Conservation (phyloP, 2,888 invertebrate species). For the Spodoptera littoralis region DNA sequence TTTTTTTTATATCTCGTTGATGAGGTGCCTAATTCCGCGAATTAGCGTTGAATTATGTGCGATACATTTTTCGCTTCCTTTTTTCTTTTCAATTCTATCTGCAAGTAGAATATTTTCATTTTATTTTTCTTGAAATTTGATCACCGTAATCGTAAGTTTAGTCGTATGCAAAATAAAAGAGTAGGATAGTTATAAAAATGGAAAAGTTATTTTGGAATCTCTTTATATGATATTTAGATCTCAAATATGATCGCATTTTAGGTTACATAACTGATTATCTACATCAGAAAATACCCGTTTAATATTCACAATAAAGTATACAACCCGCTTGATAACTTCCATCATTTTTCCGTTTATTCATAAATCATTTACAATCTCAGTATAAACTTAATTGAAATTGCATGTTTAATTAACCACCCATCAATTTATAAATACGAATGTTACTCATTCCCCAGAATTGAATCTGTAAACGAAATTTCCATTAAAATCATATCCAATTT, state of each 20-base stretch:
- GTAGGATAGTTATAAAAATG: too few species aligned
- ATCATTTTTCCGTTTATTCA: too few species aligned
- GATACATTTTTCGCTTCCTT: too few species aligned
- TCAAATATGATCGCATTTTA: too few species aligned
- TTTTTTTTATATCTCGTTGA: slow-evolving; percentile 30
- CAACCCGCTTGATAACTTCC: too few species aligned
- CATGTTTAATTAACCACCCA: background rate
- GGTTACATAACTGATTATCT: too few species aligned
- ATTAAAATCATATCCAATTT: slow-evolving; percentile 5
- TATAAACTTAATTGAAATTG: background rate
- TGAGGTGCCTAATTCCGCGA: background rate
- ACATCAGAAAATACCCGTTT: background rate
- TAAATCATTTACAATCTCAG: background rate
- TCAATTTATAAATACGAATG: background rate
- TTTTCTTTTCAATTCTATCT: too few species aligned
- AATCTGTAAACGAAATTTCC: slow-evolving; percentile 10
- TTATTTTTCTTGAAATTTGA: background rate
- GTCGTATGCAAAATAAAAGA: too few species aligned
- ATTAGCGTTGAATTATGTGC: background rate
- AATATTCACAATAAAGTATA: too few species aligned
- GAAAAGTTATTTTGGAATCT: too few species aligned
- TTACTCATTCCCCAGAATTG: background rate
- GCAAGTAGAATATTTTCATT: too few species aligned
- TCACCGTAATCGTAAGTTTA: background rate
- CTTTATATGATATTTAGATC: too few species aligned